Evolutionary conservation across 1,140 invertebrate genomes (phyloP).

Genomic region (Macrotrachela quadricornifera): DNA sequence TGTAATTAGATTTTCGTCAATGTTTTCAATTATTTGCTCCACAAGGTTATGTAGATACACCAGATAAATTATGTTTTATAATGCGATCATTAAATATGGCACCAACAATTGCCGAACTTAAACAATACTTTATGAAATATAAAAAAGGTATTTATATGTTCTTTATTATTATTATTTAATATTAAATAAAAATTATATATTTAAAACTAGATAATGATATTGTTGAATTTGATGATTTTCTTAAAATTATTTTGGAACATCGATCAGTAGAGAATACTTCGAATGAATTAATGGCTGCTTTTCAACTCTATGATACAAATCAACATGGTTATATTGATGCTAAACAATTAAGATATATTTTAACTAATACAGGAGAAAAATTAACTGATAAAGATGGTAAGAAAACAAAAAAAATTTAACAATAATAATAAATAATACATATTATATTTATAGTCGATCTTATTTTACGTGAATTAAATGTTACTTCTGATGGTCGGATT

Average conservation of each 20-base stretch:
- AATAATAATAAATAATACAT: neutral
- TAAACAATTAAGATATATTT: neutral
- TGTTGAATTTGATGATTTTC: conserved; percentile 7
- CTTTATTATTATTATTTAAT: neutral
- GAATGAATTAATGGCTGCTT: conserved; percentile 3
- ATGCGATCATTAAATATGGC: conserved; percentile 7
- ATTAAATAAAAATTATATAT: neutral
- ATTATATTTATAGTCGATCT: conserved; percentile 4
- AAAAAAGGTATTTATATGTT: conserved; percentile 1
- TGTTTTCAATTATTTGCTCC: conserved; percentile 6
- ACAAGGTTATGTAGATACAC: neutral
- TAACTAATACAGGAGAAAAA: conserved; percentile 2
- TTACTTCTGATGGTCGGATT: neutral
- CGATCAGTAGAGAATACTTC: neutral
- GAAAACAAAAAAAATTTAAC: neutral
- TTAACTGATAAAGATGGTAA: conserved; percentile 5
- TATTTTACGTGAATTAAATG: conserved; percentile 6
- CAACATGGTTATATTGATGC: conserved; percentile 1
- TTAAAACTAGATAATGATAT: neutral
- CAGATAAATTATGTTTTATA: conserved; percentile 7
- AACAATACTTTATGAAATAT: conserved; percentile 3
- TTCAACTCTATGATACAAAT: conserved; percentile 5
- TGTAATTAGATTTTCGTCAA: neutral
- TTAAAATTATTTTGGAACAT: neutral
- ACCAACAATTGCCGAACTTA: conserved; percentile 4